phyloP scores from a whole-genome alignment of 2,888 invertebrate species.

The Cepaea hortensis region DNA sequence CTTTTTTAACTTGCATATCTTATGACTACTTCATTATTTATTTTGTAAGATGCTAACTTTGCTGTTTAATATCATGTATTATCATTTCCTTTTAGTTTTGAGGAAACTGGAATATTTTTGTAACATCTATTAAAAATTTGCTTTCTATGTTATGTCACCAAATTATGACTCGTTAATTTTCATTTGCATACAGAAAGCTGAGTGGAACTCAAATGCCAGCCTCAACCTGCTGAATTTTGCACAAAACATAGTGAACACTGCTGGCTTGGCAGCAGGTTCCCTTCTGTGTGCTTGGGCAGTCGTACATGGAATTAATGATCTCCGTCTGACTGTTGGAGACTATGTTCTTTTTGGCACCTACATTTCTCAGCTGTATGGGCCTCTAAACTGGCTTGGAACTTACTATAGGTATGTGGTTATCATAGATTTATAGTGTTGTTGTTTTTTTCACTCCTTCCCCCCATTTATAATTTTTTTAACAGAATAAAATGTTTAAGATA shows the following conservation, averaged over 20 bases:
- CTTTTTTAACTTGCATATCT: too few species aligned
- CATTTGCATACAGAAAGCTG: constrained; percentile 83
- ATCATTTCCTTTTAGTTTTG: too few species aligned
- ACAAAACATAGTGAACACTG: constrained; percentile 92
- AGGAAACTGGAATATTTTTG: too few species aligned
- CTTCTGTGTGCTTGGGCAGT: constrained; percentile 91
- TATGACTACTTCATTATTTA: too few species aligned
- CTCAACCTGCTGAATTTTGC: constrained; percentile 91
- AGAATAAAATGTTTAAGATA: too few species aligned
- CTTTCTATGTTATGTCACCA: too few species aligned
- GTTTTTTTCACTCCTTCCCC: not conserved
- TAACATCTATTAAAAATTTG: too few species aligned
- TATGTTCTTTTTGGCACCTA: constrained; percentile 97
- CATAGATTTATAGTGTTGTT: not conserved
- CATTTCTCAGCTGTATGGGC: constrained; percentile 92
- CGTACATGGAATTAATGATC: constrained; percentile 63
- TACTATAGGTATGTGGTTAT: constrained; percentile 82
- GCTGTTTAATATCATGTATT: too few species aligned
- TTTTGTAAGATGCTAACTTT: too few species aligned
- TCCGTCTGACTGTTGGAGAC: constrained; percentile 90
- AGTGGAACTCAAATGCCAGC: constrained; percentile 90
- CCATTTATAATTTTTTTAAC: too few species aligned
- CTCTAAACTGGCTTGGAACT: constrained; percentile 98
- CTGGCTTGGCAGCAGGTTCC: constrained; percentile 90
- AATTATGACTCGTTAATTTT: too few species aligned